These are phyloP conservation scores for Ceriagrion tenellum DNA, from an alignment of 2,888 invertebrate genomes.

Conservation along the genomic window DNA sequence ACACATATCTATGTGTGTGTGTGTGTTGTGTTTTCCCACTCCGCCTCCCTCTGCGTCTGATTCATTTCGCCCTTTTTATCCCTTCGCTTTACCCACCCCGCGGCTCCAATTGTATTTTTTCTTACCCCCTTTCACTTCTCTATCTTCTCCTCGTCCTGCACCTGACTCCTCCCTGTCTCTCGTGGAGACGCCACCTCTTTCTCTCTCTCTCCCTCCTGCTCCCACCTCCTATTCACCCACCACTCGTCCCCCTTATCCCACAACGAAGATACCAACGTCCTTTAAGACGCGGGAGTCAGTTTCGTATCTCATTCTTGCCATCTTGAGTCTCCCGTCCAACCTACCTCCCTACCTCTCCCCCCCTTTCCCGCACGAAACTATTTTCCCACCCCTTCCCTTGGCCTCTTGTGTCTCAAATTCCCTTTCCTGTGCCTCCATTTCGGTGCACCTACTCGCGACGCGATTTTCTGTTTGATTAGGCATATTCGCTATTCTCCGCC, in stretches of 20 bases:
- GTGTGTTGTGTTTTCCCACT: not conserved
- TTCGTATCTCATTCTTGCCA: slow-evolving; percentile 12
- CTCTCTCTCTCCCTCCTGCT: not conserved
- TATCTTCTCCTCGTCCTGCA: not conserved
- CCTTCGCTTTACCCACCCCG: not conserved
- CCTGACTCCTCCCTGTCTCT: not conserved
- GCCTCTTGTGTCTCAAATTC: not conserved
- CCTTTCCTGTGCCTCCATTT: not conserved
- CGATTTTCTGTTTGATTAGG: slow-evolving; percentile 27
- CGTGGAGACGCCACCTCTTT: not conserved
- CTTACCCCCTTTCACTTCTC: not conserved
- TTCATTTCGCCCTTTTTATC: not conserved
- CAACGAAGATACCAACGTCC: not conserved
- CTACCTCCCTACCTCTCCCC: not conserved
- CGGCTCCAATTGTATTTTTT: not conserved
- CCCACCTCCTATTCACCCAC: not conserved
- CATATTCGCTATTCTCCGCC: not conserved
- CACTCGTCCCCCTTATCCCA: not conserved
- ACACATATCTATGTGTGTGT: not conserved
- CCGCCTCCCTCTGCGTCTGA: not conserved
- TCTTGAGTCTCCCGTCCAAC: not conserved
- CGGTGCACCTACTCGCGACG: not conserved
- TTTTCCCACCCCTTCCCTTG: not conserved
- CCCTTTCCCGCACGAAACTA: not conserved
- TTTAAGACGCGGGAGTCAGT: slow-evolving; percentile 4